A percentile compares a stretch with the other conserved stretches of the same genome.
These are phyloP conservation scores for Seira ritae DNA, from an alignment of 2,888 invertebrate species.

Conservation along the genomic window DNA sequence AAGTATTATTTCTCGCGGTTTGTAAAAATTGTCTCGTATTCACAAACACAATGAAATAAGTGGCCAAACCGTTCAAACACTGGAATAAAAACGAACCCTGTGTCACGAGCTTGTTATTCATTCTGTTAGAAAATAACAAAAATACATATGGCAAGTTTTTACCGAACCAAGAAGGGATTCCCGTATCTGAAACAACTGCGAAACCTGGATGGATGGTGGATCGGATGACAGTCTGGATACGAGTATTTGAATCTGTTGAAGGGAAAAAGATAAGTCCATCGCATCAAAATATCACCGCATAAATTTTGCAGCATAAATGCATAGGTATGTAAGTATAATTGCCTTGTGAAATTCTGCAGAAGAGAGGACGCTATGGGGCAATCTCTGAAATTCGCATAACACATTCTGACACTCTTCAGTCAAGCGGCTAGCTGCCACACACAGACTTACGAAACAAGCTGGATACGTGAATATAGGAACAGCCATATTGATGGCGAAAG, in stretches of 20 bases:
- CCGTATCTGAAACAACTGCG: constrained; percentile 17
- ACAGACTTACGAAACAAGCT: constrained; percentile 17
- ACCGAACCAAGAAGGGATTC: constrained; percentile 34
- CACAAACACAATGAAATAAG: too few species aligned
- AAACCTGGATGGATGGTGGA: constrained; percentile 27
- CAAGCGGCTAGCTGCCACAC: constrained; percentile 19
- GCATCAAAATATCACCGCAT: too few species aligned
- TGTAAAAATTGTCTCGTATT: too few species aligned
- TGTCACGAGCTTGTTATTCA: too few species aligned
- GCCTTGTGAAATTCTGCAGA: too few species aligned
- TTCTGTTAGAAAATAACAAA: too few species aligned
- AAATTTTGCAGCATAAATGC: too few species aligned
- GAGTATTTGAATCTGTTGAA: constrained; percentile 30
- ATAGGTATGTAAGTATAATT: too few species aligned
- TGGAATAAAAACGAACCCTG: too few species aligned
- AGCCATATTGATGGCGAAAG: constrained; percentile 29
- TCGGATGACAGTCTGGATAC: constrained; percentile 11
- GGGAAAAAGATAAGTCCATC: neutral
- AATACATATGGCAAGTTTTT: neutral
- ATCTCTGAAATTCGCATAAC: neutral
- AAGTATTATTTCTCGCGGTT: too few species aligned
- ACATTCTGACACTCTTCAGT: constrained; percentile 14
- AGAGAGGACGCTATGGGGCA: neutral
- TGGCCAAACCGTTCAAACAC: too few species aligned
- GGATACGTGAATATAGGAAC: constrained; percentile 25